Conservation (phyloP, 1,140 invertebrate genomes). For the Dreissena rostriformis region DNA sequence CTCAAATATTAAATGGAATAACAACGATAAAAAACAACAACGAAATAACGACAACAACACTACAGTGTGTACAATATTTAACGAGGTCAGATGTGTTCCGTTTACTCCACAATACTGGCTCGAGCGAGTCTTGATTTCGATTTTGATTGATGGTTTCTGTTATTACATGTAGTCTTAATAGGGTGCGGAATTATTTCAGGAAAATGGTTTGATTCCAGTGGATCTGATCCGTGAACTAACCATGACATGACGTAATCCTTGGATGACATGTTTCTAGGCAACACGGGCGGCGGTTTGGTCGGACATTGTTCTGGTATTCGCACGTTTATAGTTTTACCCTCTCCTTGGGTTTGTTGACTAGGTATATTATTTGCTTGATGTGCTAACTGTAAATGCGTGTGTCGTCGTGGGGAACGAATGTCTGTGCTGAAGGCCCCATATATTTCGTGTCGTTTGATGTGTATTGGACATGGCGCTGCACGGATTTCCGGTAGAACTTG, state of each 20-base stretch:
- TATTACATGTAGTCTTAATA: too few species aligned
- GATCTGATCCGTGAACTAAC: constrained; percentile 51
- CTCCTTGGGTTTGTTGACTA: neutral
- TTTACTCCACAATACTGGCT: too few species aligned
- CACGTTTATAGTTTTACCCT: constrained; percentile 39
- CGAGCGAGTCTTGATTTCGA: too few species aligned
- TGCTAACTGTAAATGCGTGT: neutral
- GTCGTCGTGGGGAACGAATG: neutral
- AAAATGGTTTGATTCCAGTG: constrained; percentile 41
- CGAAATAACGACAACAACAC: too few species aligned
- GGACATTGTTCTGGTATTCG: constrained; percentile 44
- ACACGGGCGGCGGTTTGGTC: constrained; percentile 5
- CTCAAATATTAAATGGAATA: too few species aligned
- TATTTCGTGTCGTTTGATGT: constrained; percentile 29
- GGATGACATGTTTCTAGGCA: constrained; percentile 54
- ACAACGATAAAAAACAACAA: too few species aligned
- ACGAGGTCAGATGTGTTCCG: too few species aligned
- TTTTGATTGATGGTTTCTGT: too few species aligned
- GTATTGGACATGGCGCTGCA: constrained; percentile 50
- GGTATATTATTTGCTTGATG: neutral
- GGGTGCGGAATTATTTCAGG: constrained; percentile 40
- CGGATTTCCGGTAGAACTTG: constrained; percentile 52
- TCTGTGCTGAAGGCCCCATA: neutral
- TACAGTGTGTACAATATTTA: too few species aligned
- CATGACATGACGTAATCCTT: constrained; percentile 56